Evolutionary conservation across 2,888 invertebrate genomes (phyloP), one percentile per base, ranked within the genome.

Genomic region (Noctua fimbriata): DNA sequence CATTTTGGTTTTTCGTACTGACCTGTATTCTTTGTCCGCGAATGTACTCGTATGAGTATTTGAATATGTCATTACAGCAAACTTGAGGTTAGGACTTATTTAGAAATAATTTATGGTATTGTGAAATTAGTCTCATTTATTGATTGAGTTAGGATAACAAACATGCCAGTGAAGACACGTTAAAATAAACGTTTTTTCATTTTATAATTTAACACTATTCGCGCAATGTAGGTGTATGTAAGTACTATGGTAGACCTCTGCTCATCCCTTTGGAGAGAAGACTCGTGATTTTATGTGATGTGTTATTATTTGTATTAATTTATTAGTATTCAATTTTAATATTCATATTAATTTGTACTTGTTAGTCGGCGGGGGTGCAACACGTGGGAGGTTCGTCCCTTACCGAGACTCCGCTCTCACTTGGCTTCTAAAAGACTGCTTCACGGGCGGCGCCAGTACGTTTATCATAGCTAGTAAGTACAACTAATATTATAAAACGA

Each of bases 401-500:
- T 98, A 98, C 93, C 97, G 98, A 85, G 98, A 98, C 93, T 98
- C 98, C 0, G 98, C 98, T 36, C 97, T 98, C 81, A 98, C 98
- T 86, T 98, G 98, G 98, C 97, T 98, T 18, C 96, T 98, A 49
- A 98, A 98, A 93, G 98, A 98, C 93, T 98, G 98, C 87, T 97
- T 98, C 69, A 98, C 98, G 60, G 98, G 98, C 87, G 98, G 98
- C 91, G 98, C 98, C 66, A 97, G 97, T 89, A 98, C 98, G 67
- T 97, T 98, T 91, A 98, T 98, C 97, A 98, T 98, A 89, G 98
- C 98, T 85, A 98, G 98, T 98, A 96, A 97, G 98, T 97, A 89
- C 80, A 73, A 70, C 65, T 28, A 28, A 71, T 67, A 78, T 83
- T 86, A 77, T 76, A 58, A 83, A 76, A 82, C 18, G 2, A 67